Percentiles rank a stretch among this genome's conserved stretches.
Evolutionary conservation across 2,888 invertebrate species (phyloP).

Genomic region (Erebia epiphron): DNA sequence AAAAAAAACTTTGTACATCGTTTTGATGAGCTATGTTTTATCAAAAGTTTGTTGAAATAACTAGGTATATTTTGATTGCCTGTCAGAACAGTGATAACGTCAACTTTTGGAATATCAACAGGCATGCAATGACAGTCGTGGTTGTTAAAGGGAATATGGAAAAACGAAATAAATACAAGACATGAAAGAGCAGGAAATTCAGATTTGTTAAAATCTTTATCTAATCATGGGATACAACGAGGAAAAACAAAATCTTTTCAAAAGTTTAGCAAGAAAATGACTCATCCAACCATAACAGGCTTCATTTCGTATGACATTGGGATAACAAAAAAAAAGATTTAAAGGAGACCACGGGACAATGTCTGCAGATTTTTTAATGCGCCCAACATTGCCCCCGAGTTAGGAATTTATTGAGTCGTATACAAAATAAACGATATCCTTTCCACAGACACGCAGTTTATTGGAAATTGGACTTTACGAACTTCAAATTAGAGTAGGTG

Average conservation of each 20-base stretch:
- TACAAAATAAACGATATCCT: slow-evolving; percentile 63
- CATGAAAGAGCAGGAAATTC: neutral
- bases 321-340: slow-evolving; percentile 44
- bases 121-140: too few relatives aligned
- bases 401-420: slow-evolving; percentile 78
- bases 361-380: slow-evolving; percentile 65
- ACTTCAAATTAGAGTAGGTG: neutral
- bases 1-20: too few relatives aligned
- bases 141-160: too few relatives aligned
- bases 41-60: neutral
- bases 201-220: neutral
- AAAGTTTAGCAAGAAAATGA: slow-evolving; percentile 12
- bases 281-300: slow-evolving; percentile 52
- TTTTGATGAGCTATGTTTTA: neutral
- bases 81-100: too few relatives aligned
- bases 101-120: too few relatives aligned
- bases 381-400: slow-evolving; percentile 66
- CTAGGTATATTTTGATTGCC: too few relatives aligned
- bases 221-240: neutral
- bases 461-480: neutral
- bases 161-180: neutral
- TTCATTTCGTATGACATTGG: slow-evolving; percentile 59
- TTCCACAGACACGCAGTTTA: slow-evolving; percentile 7
- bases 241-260: too few relatives aligned
- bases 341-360: slow-evolving; percentile 50